Base-by-base conservation (phyloP, 2,888 invertebrate genomes). In the Anaspis maculata region DNA sequence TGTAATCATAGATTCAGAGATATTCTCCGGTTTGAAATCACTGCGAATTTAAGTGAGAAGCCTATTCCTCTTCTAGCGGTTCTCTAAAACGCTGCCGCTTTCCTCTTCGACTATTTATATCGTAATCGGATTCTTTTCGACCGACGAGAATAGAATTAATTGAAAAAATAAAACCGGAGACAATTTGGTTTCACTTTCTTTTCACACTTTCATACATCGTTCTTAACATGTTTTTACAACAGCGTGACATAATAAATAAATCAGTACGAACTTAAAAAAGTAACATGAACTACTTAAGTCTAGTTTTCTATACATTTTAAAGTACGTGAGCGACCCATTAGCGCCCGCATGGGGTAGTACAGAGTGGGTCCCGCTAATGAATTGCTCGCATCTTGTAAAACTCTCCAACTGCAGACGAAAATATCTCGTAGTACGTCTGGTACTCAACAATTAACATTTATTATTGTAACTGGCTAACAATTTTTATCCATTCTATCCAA, bases 131-230 rank as follows among this genome's bases (percentile, higher is more conserved):
- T n/a, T n/a, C n/a, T n/a, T n/a, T n/a, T n/a, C n/a, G n/a, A n/a
- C n/a, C n/a, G n/a, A n/a, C n/a, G n/a, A n/a, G n/a, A n/a, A n/a
- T n/a, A n/a, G n/a, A n/a, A n/a, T n/a, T n/a, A n/a, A n/a, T n/a
- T n/a, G n/a, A n/a, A n/a, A n/a, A n/a, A n/a, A n/a, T n/a, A n/a
- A n/a, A n/a, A n/a, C n/a, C n/a, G n/a, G n/a, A n/a, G n/a, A n/a
- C n/a, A n/a, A n/a, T 52, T 56, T 54, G 56, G 47, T 46, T 48
- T 56, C 49, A 42, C 51, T 57, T 57, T 57, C 56, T 56, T 61
- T 61, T 59, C 60, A 61, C 61, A 62, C 57, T 59, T 57, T 57
- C 59, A 56, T 60, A 61, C 59, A 61, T 59, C 58, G 51, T 57
- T 56, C 56, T 52, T 60, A 57, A 57, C 54, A 58, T 55, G 51